Conservation (phyloP, 1,140 invertebrate genomes). For the Oscheius sp. region DNA sequence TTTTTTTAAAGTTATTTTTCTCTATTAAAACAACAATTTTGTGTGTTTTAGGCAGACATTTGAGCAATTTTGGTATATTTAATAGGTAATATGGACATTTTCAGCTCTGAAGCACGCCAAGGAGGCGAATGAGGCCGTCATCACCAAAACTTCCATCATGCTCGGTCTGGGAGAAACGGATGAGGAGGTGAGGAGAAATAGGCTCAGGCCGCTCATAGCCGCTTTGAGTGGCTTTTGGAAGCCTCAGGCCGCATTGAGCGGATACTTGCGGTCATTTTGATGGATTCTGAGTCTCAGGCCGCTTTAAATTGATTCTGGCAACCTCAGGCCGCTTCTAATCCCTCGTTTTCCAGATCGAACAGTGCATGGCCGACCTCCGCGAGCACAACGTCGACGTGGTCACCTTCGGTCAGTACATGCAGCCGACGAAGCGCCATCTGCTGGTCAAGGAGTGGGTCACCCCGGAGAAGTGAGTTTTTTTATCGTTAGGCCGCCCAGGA, state of each 20-base stretch:
- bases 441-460: constrained; percentile 89
- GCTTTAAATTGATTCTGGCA: no score
- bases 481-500: background rate
- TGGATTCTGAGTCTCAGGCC: background rate
- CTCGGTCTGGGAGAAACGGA: constrained; percentile 92
- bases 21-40: background rate
- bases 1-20: background rate
- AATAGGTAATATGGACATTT: no score
- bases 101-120: constrained; percentile 68
- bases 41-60: no score
- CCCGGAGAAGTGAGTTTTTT: constrained; percentile 73
- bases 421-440: constrained; percentile 87
- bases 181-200: constrained; percentile 70
- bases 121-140: constrained; percentile 72
- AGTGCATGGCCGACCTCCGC: constrained; percentile 17
- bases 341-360: constrained; percentile 2
- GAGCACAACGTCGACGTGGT: constrained; percentile 80
- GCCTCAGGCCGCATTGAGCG: no score
- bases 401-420: constrained; percentile 98
- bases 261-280: no score
- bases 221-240: no score
- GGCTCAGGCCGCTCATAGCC: no score
- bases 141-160: constrained; percentile 99
- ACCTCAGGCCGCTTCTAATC: no score
- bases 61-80: no score